These are phyloP conservation scores for Agrotis puta DNA, from an alignment of 2,888 invertebrate genomes.

Conservation along the genomic window DNA sequence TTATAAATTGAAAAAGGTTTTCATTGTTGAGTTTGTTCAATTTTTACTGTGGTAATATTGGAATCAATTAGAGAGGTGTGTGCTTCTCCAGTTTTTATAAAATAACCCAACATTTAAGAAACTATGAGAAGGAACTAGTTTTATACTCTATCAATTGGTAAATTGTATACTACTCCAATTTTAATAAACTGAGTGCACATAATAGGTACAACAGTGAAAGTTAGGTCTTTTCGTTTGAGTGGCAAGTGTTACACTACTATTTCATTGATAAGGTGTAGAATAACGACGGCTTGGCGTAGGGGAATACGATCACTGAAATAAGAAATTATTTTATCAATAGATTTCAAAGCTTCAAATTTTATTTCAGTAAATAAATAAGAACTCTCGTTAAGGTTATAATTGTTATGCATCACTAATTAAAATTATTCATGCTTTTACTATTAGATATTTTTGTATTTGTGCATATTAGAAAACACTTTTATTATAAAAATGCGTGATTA, in stretches of 20 bases:
- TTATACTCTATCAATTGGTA: neutral
- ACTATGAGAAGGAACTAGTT: neutral
- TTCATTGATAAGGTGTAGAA: constrained; percentile 12
- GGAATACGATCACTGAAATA: neutral
- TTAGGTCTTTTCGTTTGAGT: constrained; percentile 35
- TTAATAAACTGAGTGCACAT: constrained; percentile 4
- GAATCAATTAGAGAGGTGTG: neutral
- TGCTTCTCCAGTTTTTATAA: neutral
- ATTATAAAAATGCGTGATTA: constrained; percentile 85
- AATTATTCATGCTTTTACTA: constrained; percentile 57
- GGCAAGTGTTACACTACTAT: constrained; percentile 14
- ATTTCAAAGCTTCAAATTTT: constrained; percentile 1
- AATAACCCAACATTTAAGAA: neutral
- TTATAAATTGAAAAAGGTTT: constrained; percentile 12
- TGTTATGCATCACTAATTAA: constrained; percentile 10
- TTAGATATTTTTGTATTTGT: constrained; percentile 50
- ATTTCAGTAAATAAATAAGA: constrained; percentile 8
- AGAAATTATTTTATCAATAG: constrained; percentile 9
- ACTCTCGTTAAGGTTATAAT: neutral
- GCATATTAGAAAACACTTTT: constrained; percentile 80
- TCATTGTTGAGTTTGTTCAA: neutral
- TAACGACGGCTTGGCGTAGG: neutral
- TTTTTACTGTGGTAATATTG: neutral
- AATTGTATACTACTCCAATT: neutral
- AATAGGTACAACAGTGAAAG: constrained; percentile 36